Evolutionary conservation across 1,140 invertebrate species (phyloP), one percentile per base, ranked within the genome.

Genomic region (Streblospio benedicti): DNA sequence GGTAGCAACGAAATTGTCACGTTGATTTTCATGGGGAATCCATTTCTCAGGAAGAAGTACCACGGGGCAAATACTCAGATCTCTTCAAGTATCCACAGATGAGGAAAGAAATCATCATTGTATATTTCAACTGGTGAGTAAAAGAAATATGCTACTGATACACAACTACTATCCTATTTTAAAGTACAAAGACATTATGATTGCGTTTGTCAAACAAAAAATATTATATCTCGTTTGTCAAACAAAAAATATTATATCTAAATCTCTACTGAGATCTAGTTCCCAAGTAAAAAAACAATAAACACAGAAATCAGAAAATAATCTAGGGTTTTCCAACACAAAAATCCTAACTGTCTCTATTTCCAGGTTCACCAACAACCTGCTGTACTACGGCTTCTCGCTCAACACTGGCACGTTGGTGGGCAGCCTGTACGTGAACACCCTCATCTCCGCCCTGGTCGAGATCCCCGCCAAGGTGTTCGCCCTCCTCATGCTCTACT

Each of bases 311-410:
- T n/a, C n/a, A n/a, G n/a, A n/a, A n/a, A n/a, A n/a, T n/a, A n/a
- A n/a, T n/a, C n/a, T n/a, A n/a, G n/a, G n/a, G n/a, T 41, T 41
- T 41, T 41, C 38, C 0, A 14, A 14, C 38, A 14, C 38, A 14
- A 14, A 18, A 41, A 41, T 41, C 18, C 18, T 0, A 0, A 14
- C 38, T 18, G 18, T 18, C 38, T 0, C 14, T 41, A 14, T 0
- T 14, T 50, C 12, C 41, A 69, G 70, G 68, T 43, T 69, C 38
- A 65, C 62, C 16, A 66, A 63, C 57, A 69, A 64, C 35, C 43
- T 71, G 4, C 64, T 68, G n/a, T 71, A 71, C 45, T 69, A 66
- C 31, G 67, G 68, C 2, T 33, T 71, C 23, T 64, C 60, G 43
- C 51, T 70, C 14, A 59, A 65, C 16, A 63, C 70, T 9, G 49